Evolutionary conservation across 2,797 vertebrate genomes (phyloP).

Genomic region (Enteromius mattozi): DNA sequence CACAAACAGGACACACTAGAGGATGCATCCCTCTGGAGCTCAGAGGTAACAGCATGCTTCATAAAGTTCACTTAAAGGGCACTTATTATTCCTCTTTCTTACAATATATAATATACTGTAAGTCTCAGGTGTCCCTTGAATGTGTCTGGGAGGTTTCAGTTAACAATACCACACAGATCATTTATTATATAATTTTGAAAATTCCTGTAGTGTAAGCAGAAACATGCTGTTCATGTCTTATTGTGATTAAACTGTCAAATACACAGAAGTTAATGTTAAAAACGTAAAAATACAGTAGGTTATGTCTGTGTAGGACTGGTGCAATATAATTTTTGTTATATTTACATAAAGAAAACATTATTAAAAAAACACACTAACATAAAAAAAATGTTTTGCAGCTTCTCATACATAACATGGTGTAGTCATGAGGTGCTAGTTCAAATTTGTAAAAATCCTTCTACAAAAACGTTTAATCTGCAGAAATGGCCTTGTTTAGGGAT

Average conservation of each 20-base stretch:
- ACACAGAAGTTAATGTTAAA: background rate
- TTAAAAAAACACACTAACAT: too few relatives aligned
- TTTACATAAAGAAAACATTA: too few relatives aligned
- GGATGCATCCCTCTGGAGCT: conserved; percentile 68
- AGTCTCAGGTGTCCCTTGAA: background rate
- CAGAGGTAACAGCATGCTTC: conserved; percentile 70
- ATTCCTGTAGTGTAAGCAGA: background rate
- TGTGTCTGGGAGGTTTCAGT: background rate
- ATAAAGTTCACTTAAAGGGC: conserved; percentile 9
- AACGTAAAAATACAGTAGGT: background rate
- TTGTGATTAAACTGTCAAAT: background rate
- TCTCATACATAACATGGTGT: too few relatives aligned
- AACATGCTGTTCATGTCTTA: background rate
- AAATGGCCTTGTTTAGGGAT: too few relatives aligned
- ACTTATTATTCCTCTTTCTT: background rate
- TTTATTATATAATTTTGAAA: background rate
- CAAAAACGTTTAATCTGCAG: too few relatives aligned
- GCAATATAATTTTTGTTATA: too few relatives aligned
- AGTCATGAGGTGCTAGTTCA: too few relatives aligned
- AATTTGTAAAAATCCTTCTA: too few relatives aligned
- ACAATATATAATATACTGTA: background rate
- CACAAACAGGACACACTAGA: conserved; percentile 47
- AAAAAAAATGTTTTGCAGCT: too few relatives aligned
- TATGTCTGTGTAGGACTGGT: background rate
- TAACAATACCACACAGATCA: too few relatives aligned